phyloP scores from a whole-genome alignment of 1,140 invertebrate genomes.

The Phocides pigmalion region DNA sequence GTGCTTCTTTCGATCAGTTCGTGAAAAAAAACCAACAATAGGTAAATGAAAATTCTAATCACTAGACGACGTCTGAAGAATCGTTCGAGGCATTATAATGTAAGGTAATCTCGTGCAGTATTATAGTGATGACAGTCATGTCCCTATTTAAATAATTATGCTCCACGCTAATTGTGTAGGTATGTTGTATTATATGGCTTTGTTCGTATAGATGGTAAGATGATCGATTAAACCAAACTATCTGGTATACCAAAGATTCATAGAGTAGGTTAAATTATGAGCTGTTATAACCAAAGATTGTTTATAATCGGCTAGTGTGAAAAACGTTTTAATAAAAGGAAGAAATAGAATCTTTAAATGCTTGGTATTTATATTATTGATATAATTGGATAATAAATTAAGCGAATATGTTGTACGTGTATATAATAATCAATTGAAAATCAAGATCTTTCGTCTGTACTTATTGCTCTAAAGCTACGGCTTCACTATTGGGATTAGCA shows the following conservation, averaged over 20 bases:
- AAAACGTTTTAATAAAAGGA: neutral
- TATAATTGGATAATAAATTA: neutral
- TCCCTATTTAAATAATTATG: neutral
- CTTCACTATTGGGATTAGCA: no score
- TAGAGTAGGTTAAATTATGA: neutral
- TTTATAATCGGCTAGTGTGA: neutral
- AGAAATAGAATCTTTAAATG: neutral
- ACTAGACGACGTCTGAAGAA: neutral
- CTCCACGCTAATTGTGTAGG: neutral
- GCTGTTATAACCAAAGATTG: neutral
- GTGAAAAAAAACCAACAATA: neutral
- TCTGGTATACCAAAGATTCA: conserved; percentile 7
- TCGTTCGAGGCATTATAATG: neutral
- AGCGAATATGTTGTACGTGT: neutral
- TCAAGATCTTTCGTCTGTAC: neutral
- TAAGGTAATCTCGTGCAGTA: neutral
- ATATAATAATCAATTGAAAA: neutral
- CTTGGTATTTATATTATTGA: neutral
- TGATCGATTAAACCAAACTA: neutral
- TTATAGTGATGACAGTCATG: neutral
- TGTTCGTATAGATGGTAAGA: neutral
- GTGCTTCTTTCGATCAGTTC: neutral
- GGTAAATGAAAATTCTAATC: neutral
- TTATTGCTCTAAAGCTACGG: neutral
- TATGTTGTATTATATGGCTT: neutral